Evolutionary conservation across 2,113 vertebrate species (phyloP), one percentile per base, ranked within the genome.

Genomic region (Mustela lutreola): DNA sequence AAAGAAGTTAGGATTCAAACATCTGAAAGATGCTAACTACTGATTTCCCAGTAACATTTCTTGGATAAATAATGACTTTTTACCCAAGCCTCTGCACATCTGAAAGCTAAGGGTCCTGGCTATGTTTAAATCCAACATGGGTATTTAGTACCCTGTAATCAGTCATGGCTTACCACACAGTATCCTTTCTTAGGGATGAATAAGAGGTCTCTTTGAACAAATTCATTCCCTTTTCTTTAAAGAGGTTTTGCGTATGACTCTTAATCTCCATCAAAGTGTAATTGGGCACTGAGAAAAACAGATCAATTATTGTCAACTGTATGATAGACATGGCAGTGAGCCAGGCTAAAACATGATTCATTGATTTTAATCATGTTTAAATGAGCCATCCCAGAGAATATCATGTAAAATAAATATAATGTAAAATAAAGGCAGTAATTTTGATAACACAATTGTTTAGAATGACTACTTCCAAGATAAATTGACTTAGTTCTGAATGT

Each of bases 191-290:
- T 65, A 78, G 71, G 42, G 60, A 42, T 58, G 45, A 86, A 63
- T 86, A 73, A 95, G 31, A 91, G 24, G 62, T 39, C 28, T 90
- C 6, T 94, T 91, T 95, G 76, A 96, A 94, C 28, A 95, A 89
- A 95, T 94, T 39, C 26, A 86, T 93, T 71, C 21, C 24, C 4
- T 14, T 36, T 89, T 82, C 67, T 96, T 89, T 45, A 95, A 53
- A 93, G 14, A 89, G 63, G 63, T 48, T 45, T 93, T 85, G 8
- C 79, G 21, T 91, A 19, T 83, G 45, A 56, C 53, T 89, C 39
- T 93, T 96, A 88, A 89, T 95, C 89, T 95, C 67, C 53, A 89
- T 96, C 63, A 67, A 75, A 89, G 50, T 93, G 39, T 95, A 97
- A 95, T 45, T 95, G 85, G 11, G 7, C 48, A 67, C 73, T 92